Evolutionary conservation across 2,888 invertebrate species (phyloP).

Genomic region (Tiphia femorata): DNA sequence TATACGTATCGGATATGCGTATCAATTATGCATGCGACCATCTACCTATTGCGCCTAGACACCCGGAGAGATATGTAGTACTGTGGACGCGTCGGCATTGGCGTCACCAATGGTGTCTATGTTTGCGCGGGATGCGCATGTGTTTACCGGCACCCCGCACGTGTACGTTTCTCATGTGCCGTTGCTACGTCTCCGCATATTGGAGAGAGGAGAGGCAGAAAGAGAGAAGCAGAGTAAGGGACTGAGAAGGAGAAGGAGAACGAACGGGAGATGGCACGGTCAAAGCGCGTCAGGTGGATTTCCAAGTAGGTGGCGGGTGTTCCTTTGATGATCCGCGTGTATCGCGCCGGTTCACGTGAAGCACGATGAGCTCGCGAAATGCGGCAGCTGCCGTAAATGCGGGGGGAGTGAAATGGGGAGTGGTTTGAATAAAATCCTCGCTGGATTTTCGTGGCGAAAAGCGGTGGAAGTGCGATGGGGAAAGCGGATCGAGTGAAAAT

Average conservation of each 20-base stretch:
- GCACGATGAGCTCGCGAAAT: no score
- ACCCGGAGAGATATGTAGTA: not conserved
- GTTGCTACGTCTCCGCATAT: not conserved
- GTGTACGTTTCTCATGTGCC: not conserved
- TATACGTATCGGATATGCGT: slow-evolving; percentile 1
- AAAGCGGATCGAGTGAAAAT: slow-evolving; percentile 15
- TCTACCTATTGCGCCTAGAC: slow-evolving; percentile 13
- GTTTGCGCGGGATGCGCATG: no score
- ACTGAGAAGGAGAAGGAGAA: no score
- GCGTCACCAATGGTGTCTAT: not conserved
- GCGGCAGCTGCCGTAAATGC: no score
- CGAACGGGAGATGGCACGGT: slow-evolving; percentile 17
- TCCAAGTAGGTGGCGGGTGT: slow-evolving; percentile 33
- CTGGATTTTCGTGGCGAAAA: not conserved
- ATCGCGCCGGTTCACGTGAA: not conserved
- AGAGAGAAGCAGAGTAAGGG: no score
- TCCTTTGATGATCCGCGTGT: slow-evolving; percentile 49
- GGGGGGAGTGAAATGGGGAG: not conserved
- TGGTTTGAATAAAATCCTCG: not conserved
- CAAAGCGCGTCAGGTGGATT: slow-evolving; percentile 45
- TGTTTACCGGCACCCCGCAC: not conserved
- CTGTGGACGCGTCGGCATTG: slow-evolving; percentile 4
- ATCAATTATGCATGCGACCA: slow-evolving; percentile 48
- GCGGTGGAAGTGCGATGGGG: no score
- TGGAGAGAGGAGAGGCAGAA: not conserved